These are phyloP conservation scores for Drosophila cardini DNA, from an alignment of 1,140 invertebrate species.

Conservation along the genomic window DNA sequence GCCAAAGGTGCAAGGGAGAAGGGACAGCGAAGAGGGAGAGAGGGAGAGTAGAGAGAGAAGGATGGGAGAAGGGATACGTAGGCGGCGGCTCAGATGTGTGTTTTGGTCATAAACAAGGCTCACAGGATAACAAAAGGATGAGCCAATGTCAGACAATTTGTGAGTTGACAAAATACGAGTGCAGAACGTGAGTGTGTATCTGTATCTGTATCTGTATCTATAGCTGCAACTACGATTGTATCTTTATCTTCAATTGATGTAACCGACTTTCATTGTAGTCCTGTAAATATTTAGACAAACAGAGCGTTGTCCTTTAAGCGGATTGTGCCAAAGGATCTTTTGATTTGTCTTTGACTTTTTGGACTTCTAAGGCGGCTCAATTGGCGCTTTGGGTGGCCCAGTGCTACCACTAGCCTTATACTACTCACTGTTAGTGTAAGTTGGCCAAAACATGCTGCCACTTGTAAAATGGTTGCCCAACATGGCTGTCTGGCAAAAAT, in stretches of 20 bases:
- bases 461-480: conserved; percentile 74
- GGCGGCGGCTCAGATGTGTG: conserved; percentile 44
- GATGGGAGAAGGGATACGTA: neutral
- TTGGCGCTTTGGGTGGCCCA: conserved; percentile 78
- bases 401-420: conserved; percentile 27
- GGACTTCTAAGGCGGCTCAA: conserved; percentile 36
- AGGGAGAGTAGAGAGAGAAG: conserved; percentile 47
- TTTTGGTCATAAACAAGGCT: conserved; percentile 67
- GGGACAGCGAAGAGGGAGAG: neutral
- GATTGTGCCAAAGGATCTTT: conserved; percentile 57
- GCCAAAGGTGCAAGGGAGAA: conserved; percentile 17
- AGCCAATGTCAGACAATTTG: conserved; percentile 67
- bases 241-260: conserved; percentile 16
- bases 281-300: conserved; percentile 74
- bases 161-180: conserved; percentile 82
- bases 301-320: conserved; percentile 48
- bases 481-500: conserved; percentile 58
- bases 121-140: conserved; percentile 58
- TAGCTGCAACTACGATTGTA: conserved; percentile 3
- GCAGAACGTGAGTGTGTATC: neutral
- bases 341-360: conserved; percentile 36
- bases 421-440: too few relatives aligned
- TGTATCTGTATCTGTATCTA: conserved; percentile 18
- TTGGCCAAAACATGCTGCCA: conserved; percentile 68
- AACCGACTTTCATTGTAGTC: conserved; percentile 45